Evolutionary conservation across 2,797 vertebrate genomes (phyloP), one percentile per base, ranked within the genome.

Genomic region (Gallirallus australis): DNA sequence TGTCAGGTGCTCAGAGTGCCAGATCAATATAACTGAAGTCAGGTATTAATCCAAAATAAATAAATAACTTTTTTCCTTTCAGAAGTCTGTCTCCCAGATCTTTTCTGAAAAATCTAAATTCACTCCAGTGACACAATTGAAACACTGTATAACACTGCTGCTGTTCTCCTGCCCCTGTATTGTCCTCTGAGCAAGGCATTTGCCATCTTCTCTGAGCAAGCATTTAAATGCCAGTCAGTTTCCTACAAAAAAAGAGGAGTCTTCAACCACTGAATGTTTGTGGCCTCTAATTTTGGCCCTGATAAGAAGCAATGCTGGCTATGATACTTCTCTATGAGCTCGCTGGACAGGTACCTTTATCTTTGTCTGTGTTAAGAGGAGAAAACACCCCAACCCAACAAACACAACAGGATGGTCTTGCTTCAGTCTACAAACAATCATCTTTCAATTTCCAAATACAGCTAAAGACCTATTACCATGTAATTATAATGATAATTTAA

Each of bases 41-140:
- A 42, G 33, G 15, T 48, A 71, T 39, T 68, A 45, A 39, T 17
- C 40, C 23, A 1, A 2, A 12, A 24, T 7, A 19, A 16, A 11
- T 35, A n/a, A 11, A 9, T 10, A 33, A 13, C 7, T 6, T 4
- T 14, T 11, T 15, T 45, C 16, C 18, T 73, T 59, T 61, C 42
- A 7, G 4, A 4, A 6, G 1, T 71, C 27, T 65, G 1, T 76
- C 2, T 1, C 45, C 9, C 15, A 19, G 7, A 16, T 82, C 17
- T 68, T 35, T 73, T 64, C 40, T 66, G 47, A 53, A 66, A 90
- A 64, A 50, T 6, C 4, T 47, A 2, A 83, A 35, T 80, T 91
- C 23, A 45, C 7, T 73, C 24, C 59, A 50, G 28, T 57, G 48
- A 59, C 42, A 81, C 64, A 81, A 75, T 2, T 42, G n/a, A 86